These are phyloP conservation scores for Eilema sororculum DNA, from an alignment of 2,888 invertebrate species.

Conservation along the genomic window DNA sequence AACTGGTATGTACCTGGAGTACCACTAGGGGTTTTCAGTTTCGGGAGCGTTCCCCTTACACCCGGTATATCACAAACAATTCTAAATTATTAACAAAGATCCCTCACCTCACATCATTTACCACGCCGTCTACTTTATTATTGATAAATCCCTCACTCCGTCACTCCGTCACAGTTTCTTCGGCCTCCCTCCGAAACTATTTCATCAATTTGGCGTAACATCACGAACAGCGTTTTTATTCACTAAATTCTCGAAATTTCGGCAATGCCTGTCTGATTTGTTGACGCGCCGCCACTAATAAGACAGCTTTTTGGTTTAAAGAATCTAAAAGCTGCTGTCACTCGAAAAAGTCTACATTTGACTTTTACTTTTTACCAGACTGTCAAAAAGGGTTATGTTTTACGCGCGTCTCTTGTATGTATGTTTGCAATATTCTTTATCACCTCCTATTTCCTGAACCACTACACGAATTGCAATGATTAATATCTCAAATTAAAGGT, in stretches of 20 bases:
- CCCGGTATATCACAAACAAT: background rate
- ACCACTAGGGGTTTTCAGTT: too few relatives aligned
- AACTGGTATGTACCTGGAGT: too few relatives aligned
- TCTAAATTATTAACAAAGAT: constrained; percentile 12
- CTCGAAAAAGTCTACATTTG: too few relatives aligned
- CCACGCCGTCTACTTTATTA: constrained; percentile 9
- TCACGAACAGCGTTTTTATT: background rate
- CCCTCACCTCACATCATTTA: background rate
- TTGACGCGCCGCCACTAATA: background rate
- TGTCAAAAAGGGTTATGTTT: too few relatives aligned
- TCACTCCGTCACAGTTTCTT: background rate
- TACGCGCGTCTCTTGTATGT: too few relatives aligned
- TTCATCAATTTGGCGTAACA: background rate
- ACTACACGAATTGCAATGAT: too few relatives aligned
- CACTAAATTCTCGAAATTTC: background rate
- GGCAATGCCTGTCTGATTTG: background rate
- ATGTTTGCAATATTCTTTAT: too few relatives aligned
- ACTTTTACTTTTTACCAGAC: too few relatives aligned
- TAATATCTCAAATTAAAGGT: too few relatives aligned
- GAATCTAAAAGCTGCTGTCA: background rate
- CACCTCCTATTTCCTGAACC: too few relatives aligned
- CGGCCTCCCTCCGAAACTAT: constrained; percentile 7
- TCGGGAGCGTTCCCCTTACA: too few relatives aligned
- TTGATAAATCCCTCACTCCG: background rate
- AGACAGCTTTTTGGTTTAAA: background rate